A percentile compares a stretch with the other conserved stretches of the same genome.
Evolutionary conservation across 2,113 vertebrate species (phyloP).

Genomic region (Percina caprodes): DNA sequence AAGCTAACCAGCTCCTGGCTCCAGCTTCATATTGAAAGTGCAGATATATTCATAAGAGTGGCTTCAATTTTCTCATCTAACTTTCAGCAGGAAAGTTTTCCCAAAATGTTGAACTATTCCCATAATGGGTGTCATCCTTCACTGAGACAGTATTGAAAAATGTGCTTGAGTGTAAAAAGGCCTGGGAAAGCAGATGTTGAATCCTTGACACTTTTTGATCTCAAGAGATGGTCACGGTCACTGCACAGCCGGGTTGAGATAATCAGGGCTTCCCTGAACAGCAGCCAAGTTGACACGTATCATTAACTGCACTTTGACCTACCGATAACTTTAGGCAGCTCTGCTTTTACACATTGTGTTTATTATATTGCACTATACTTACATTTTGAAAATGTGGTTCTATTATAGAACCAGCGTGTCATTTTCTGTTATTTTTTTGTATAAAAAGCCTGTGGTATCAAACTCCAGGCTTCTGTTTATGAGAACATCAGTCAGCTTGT

Average conservation of each 20-base stretch:
- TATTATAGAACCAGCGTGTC: background rate
- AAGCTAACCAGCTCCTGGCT: background rate
- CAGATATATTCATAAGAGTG: no score
- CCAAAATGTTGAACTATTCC: background rate
- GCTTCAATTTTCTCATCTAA: background rate
- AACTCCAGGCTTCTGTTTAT: background rate
- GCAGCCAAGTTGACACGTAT: conserved; percentile 27
- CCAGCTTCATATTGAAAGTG: background rate
- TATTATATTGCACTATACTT: background rate
- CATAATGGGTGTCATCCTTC: background rate
- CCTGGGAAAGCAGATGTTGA: conserved; percentile 25
- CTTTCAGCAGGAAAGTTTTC: background rate
- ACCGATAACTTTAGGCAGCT: background rate
- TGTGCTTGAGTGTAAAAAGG: background rate
- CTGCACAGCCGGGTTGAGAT: conserved; percentile 32
- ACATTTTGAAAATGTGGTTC: background rate
- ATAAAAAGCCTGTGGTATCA: background rate
- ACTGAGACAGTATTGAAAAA: no score
- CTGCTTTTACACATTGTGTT: background rate
- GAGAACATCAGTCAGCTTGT: background rate
- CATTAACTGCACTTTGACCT: conserved; percentile 8
- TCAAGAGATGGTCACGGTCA: background rate
- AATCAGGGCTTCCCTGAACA: conserved; percentile 36
- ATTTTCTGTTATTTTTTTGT: background rate
- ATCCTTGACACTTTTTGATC: conserved; percentile 10